A percentile compares a stretch with the other conserved stretches of the same genome.
Conservation (phyloP, 2,888 invertebrate genomes). For the Argynnis bischoffii region DNA sequence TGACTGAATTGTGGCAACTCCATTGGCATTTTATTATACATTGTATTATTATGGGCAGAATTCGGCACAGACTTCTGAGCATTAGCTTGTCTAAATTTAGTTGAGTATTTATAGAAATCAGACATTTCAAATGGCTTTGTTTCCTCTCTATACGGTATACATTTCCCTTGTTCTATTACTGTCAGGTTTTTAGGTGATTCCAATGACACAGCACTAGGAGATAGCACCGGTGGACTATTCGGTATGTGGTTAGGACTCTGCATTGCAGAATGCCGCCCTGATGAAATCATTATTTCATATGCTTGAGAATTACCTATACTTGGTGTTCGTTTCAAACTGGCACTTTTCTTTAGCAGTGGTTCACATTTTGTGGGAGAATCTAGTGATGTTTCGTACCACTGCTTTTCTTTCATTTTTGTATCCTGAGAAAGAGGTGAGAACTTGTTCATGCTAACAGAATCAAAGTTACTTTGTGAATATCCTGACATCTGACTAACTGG, state of each 20-base stretch:
- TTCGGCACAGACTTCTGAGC: constrained; percentile 57
- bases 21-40: constrained; percentile 71
- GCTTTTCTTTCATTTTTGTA: constrained; percentile 80
- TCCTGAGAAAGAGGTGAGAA: constrained; percentile 74
- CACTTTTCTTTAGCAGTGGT: constrained; percentile 66
- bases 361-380: constrained; percentile 78
- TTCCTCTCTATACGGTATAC: constrained; percentile 95
- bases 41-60: constrained; percentile 55
- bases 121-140: constrained; percentile 99
- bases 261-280: constrained; percentile 73
- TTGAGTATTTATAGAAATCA: constrained; percentile 98
- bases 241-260: constrained; percentile 68
- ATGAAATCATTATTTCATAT: constrained; percentile 70
- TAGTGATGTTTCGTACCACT: constrained; percentile 87
- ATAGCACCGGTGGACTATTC: constrained; percentile 66
- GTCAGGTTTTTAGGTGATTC: constrained; percentile 93
- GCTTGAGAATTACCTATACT: constrained; percentile 81
- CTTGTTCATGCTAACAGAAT: constrained; percentile 70
- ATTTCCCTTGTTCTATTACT: constrained; percentile 93
- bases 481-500: constrained; percentile 73
- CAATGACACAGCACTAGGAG: constrained; percentile 80
- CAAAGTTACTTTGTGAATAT: constrained; percentile 67
- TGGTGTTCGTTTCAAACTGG: constrained; percentile 78
- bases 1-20: constrained; percentile 71
- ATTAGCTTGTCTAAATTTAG: constrained; percentile 89